Percentiles rank a stretch among this genome's conserved stretches.
Conservation (phyloP, 1,140 invertebrate species). For the Ostrea edulis region DNA sequence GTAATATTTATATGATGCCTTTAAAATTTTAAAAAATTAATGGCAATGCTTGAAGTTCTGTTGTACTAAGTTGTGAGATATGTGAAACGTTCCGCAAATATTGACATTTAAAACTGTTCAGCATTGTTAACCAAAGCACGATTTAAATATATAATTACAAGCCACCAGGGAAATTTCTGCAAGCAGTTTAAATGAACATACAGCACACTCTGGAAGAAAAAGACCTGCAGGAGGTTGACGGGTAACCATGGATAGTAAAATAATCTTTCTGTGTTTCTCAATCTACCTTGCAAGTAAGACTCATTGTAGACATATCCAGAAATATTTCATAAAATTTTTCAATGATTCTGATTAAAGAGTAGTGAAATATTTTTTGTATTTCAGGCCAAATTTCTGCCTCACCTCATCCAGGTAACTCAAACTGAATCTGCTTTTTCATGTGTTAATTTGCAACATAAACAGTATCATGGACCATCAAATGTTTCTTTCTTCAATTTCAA, state of each 20-base stretch:
- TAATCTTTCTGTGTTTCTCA: neutral
- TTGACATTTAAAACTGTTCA: neutral
- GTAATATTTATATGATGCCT: neutral
- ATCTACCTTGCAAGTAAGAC: neutral
- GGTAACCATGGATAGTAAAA: neutral
- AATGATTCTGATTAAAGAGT: neutral
- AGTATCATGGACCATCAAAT: neutral
- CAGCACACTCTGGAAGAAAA: too few relatives aligned
- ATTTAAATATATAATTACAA: neutral
- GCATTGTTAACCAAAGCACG: neutral
- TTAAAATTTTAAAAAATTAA: neutral
- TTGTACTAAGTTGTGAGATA: neutral
- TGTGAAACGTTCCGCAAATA: neutral
- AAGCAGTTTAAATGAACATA: neutral
- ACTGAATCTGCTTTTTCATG: too few relatives aligned
- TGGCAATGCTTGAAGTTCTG: neutral
- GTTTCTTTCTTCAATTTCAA: neutral
- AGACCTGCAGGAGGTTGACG: neutral
- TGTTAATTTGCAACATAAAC: too few relatives aligned
- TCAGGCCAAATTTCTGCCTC: slow-evolving; percentile 5
- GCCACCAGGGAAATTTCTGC: neutral
- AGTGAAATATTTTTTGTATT: neutral
- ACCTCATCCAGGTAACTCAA: neutral
- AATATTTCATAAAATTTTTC: neutral
- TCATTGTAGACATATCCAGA: neutral